A percentile compares a stretch with the other conserved stretches of the same genome.
phyloP scores from a whole-genome alignment of 2,797 vertebrate genomes.

The Mastacembelus armatus region DNA sequence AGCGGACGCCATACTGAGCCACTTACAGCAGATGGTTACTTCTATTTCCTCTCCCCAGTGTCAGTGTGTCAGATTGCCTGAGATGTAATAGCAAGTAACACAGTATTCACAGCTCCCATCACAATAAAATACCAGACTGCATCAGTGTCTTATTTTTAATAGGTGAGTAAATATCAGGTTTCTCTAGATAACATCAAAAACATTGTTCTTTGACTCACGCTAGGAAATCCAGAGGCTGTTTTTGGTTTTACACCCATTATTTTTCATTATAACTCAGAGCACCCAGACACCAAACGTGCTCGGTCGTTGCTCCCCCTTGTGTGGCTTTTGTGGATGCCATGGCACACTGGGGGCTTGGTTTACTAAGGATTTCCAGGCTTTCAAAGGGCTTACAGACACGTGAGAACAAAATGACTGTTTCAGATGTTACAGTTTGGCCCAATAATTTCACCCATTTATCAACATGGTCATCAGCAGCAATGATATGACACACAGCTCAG shows the following conservation, averaged over 20 bases:
- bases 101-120: conserved; percentile 2
- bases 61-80: not conserved
- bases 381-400: too few relatives aligned
- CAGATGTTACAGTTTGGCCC: too few relatives aligned
- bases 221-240: too few relatives aligned
- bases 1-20: not conserved
- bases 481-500: not conserved
- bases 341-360: conserved; percentile 16
- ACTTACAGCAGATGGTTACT: not conserved
- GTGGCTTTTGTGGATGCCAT: conserved; percentile 29
- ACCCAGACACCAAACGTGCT: too few relatives aligned
- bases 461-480: not conserved
- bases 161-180: conserved; percentile 9
- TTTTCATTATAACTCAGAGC: too few relatives aligned
- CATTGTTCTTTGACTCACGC: conserved; percentile 25
- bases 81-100: conserved; percentile 2
- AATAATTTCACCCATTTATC: not conserved
- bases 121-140: conserved; percentile 5
- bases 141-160: conserved; percentile 1
- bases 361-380: conserved; percentile 8
- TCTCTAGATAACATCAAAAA: not conserved
- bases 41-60: not conserved
- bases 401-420: too few relatives aligned
- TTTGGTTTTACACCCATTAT: too few relatives aligned
- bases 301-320: not conserved